Base-by-base conservation (phyloP, 2,888 invertebrate species). In the Ichneumoninae sp. region DNA sequence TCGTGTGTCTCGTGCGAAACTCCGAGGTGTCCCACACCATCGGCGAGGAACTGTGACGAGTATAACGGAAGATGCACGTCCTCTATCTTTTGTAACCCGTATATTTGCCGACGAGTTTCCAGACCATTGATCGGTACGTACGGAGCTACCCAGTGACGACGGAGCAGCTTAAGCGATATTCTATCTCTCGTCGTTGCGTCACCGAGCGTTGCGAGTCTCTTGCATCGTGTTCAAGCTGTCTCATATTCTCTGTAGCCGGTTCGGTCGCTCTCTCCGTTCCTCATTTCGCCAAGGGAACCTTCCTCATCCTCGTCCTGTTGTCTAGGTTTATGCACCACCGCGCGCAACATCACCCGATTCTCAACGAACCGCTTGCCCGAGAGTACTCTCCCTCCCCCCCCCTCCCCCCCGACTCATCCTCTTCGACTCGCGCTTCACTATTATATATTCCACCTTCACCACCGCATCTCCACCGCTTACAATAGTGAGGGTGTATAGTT, bases 101-200 rank as follows among this genome's bases (percentile, higher is more conserved):
- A 33, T 63, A 63, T 63, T 63, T 63, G 63, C 33, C 63, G 30
- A 63, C 63, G 33, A 63, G 77, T 80, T 92, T 92, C 92, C 92
- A 83, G 89, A 83, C 89, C 92, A 92, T 91, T 92, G 92, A 87
- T 88, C 88, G 83, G 86, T 88, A 87, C 87, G 81, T 83, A 68
- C 19, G 8, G 63, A 63, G n/a, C 33, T 68, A 19, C 44, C 70
- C 52, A 79, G 36, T 65, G 83, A 85, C 73, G 83, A 30, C 68
- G 73, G 70, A 63, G 63, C 13, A 87, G 90, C 89, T 91, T 91
- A 91, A 92, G 88, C 91, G 91, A 90, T 89, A 88, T 90, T 91
- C 90, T 90, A 90, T 91, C 90, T 90, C 87, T 89, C 63, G 78
- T 74, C 66, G 69, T 75, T 81, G 74, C 69, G 71, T 79, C 54